Conservation (phyloP, 2,888 invertebrate species). For the Slavum lentiscoides region DNA sequence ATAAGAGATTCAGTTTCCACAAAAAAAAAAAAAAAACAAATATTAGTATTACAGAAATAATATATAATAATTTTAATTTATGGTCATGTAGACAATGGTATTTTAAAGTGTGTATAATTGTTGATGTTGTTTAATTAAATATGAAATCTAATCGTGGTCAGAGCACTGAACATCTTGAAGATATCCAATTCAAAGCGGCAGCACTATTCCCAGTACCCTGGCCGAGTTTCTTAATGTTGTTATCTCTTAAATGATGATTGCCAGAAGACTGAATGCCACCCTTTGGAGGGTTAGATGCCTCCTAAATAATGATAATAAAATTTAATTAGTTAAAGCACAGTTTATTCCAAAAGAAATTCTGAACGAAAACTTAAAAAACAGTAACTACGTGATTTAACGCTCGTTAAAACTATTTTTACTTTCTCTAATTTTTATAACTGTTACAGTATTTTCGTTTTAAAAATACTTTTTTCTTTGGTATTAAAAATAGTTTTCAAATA, state of each 20-base stretch:
- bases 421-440: no score
- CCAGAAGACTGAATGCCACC: conserved; percentile 70
- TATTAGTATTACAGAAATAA: conserved; percentile 29
- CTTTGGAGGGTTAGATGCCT: conserved; percentile 87
- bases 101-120: conserved; percentile 14
- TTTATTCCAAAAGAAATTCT: not conserved
- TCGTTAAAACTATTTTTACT: no score
- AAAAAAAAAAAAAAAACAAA: conserved; percentile 17
- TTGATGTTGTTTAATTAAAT: conserved; percentile 13
- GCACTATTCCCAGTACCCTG: conserved; percentile 14
- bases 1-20: conserved; percentile 36
- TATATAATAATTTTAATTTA: conserved; percentile 43
- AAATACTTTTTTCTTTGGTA: no score
- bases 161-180: conserved; percentile 37
- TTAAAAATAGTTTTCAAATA: no score
- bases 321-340: not conserved
- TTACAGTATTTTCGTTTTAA: no score
- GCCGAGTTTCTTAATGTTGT: conserved; percentile 32
- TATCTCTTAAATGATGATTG: conserved; percentile 34
- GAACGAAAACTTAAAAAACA: not conserved
- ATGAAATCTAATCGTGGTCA: conserved; percentile 15
- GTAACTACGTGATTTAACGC: no score
- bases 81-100: conserved; percentile 30
- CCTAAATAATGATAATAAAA: conserved; percentile 63
- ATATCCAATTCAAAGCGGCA: conserved; percentile 34